Percentiles rank a stretch among this genome's conserved stretches.
phyloP scores from a whole-genome alignment of 1,140 invertebrate genomes.

The Drosophila lacteicornis region DNA sequence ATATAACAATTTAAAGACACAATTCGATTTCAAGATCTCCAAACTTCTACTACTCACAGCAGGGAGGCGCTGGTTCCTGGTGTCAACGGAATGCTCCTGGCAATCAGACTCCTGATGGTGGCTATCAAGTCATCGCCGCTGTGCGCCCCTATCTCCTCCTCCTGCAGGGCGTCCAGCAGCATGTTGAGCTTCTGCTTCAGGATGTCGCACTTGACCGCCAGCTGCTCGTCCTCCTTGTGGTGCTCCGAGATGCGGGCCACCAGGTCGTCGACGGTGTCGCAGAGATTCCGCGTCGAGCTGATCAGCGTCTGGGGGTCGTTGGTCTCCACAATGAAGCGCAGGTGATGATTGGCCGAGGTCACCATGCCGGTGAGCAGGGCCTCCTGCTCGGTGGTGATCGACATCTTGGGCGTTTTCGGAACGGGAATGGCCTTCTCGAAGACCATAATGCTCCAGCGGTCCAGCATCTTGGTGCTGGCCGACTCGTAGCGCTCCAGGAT shows the following conservation, averaged over 20 bases:
- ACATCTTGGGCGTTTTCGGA: constrained; percentile 86
- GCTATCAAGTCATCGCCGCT: constrained; percentile 75
- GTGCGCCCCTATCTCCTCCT: constrained; percentile 86
- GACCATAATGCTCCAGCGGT: constrained; percentile 97
- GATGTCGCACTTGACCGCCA: constrained; percentile 90
- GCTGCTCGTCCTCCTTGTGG: constrained; percentile 87
- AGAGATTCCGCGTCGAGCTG: constrained; percentile 91
- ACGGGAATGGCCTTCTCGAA: constrained; percentile 91
- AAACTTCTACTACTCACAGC: constrained; percentile 53
- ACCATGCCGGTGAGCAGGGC: constrained; percentile 90
- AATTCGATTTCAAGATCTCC: not conserved
- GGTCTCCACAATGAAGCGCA: constrained; percentile 95
- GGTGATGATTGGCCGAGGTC: constrained; percentile 91
- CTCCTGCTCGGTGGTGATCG: constrained; percentile 86
- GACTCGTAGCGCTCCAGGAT: constrained; percentile 97
- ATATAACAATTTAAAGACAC: not conserved
- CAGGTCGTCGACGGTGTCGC: constrained; percentile 93
- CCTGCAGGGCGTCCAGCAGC: constrained; percentile 90
- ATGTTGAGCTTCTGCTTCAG: constrained; percentile 92
- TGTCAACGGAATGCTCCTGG: constrained; percentile 52
- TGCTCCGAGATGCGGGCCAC: constrained; percentile 87
- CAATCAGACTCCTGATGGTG: constrained; percentile 74
- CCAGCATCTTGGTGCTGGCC: constrained; percentile 97
- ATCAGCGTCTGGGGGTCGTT: constrained; percentile 91
- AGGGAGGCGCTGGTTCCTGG: constrained; percentile 47